Conservation (phyloP, 2,888 invertebrate genomes). For the Philopedon plagiatum region DNA sequence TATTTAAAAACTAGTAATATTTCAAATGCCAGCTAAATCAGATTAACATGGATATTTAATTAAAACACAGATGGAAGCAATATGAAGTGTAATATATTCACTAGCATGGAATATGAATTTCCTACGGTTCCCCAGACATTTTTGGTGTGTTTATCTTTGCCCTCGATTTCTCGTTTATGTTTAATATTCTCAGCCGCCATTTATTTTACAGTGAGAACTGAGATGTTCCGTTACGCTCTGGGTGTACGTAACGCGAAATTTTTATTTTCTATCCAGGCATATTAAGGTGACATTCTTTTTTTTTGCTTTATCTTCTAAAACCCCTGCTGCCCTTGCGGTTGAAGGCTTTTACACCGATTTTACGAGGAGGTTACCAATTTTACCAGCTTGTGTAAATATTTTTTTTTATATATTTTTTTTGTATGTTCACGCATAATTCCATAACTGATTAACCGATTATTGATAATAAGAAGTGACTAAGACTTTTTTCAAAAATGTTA, state of each 20-base stretch:
- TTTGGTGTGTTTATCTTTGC: slow-evolving; percentile 45
- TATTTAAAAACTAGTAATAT: neutral
- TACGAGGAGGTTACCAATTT: too few species aligned
- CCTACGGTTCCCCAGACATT: slow-evolving; percentile 45
- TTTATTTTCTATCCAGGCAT: neutral
- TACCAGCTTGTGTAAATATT: too few species aligned
- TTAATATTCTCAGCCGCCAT: slow-evolving; percentile 39
- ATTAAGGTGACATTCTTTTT: neutral
- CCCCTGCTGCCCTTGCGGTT: too few species aligned
- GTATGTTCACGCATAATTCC: too few species aligned
- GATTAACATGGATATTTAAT: slow-evolving; percentile 27
- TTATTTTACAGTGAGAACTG: slow-evolving; percentile 29
- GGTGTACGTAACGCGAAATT: neutral
- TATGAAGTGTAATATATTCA: slow-evolving; percentile 40
- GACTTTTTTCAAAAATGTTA: too few species aligned
- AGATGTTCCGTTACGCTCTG: slow-evolving; percentile 2
- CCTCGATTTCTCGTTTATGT: slow-evolving; percentile 36
- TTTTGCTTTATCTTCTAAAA: neutral
- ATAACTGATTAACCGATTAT: too few species aligned
- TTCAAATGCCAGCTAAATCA: slow-evolving; percentile 11
- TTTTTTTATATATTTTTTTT: too few species aligned
- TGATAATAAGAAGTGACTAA: too few species aligned
- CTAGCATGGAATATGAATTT: slow-evolving; percentile 40
- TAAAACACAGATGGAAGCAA: slow-evolving; percentile 24
- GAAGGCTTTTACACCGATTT: too few species aligned